phyloP scores from a whole-genome alignment of 1,140 invertebrate genomes.

The Lepidotrigona ventralis region DNA sequence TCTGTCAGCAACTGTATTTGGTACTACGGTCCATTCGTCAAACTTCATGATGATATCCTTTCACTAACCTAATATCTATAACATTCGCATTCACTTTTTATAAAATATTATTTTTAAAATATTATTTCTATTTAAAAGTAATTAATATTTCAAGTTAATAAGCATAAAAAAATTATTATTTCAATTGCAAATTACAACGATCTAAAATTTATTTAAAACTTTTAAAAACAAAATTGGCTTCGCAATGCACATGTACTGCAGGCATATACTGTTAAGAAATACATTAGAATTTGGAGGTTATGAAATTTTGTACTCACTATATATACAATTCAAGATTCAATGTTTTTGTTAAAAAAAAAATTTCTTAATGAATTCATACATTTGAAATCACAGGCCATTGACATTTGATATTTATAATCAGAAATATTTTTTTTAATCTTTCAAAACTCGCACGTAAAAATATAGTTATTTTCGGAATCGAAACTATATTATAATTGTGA shows the following conservation, averaged over 20 bases:
- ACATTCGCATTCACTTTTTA: not conserved
- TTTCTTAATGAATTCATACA: not conserved
- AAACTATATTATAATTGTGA: not conserved
- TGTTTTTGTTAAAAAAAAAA: not conserved
- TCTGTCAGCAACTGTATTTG: slow-evolving; percentile 21
- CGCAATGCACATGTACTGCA: too few species aligned
- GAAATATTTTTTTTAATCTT: not conserved
- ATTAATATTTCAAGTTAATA: not conserved
- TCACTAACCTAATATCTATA: not conserved
- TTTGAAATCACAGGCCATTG: not conserved
- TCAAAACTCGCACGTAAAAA: not conserved
- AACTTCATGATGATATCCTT: not conserved
- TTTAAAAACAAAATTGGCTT: not conserved
- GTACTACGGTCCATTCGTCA: not conserved
- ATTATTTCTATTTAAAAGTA: not conserved
- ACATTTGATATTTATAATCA: not conserved
- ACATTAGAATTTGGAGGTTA: not conserved
- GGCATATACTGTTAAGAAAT: not conserved
- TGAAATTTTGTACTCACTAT: not conserved
- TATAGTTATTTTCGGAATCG: too few species aligned
- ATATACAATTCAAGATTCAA: not conserved
- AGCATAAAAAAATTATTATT: too few species aligned
- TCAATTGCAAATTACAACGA: not conserved
- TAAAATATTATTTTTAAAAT: not conserved
- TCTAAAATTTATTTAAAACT: not conserved